Evolutionary conservation across 2,113 vertebrate genomes (phyloP), one percentile per base, ranked within the genome.

Genomic region (Bungarus multicinctus): DNA sequence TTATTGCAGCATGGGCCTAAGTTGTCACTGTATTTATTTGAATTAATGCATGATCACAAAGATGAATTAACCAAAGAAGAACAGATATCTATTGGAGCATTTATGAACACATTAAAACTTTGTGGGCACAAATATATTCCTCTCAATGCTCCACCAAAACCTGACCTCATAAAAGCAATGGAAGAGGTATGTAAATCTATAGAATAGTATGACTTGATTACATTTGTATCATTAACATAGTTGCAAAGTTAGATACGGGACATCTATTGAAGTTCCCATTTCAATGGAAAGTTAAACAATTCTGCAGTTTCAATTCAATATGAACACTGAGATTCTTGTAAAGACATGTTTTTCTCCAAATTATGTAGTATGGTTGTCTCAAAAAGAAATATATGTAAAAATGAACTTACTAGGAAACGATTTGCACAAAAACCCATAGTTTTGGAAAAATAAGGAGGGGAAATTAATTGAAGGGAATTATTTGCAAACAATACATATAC

Each of bases 1-100:
- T 34, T 18, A 96, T 96, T 96, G 43, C 95, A 99, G 99, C 99
- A 99, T 57, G 99, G 99, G 58, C 98, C 99, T 91, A 99, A 99
- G 96, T 94, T 99, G 97, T 98, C 98, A 20, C 97, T 99, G 0
- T 99, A 99, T 95, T 98, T 99, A 64, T 98, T 98, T n/a, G 99
- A 99, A 94, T 95, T 99, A 97, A 97, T 99, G 90, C 98, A 98
- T 50, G 98, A 98, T 95, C 98, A 99, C 96, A 98, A 96, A 1
- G 98, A 98, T 90, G 96, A 97, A 91, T 96, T 99, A 95, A 98
- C 97, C 91, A 98, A 97, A 95, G 98, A 99, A 43, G 98, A 99
- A n/a, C 97, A 98, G 94, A 95, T 45, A 11, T 94, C 98, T 47
- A 98, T 97, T 22, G 98, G 97, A 89, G 94, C 97, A 30, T 98